Base-by-base conservation (phyloP, 2,888 invertebrate genomes). In the Caenorhabditis uteleia region DNA sequence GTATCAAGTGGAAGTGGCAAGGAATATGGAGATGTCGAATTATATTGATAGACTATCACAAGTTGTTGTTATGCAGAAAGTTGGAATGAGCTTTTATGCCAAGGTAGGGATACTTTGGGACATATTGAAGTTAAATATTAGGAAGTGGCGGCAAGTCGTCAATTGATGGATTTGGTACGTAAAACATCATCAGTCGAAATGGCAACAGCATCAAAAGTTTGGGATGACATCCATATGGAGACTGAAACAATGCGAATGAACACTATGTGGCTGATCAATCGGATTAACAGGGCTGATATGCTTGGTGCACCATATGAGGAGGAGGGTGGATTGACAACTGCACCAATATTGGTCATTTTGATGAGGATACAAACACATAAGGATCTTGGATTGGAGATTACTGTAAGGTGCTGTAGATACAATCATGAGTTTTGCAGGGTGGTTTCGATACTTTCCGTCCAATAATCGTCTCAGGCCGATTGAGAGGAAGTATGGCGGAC, bases 361-460 rank as follows among this genome's bases (percentile, higher is more conserved):
- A 50, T 43, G 48, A n/a, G 54, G 26, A 39, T 42, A 10, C 53
- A 64, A n/a, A 27, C 40, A 20, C 49, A 58, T 43, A 58, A 64
- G 26, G 64, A 58, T 12, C 43, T 64, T 3, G 64, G 64, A 3
- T 20, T 64, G 8, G 64, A 64, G 39, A 64, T 64, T 45, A 58
- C 50, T 31, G 60, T 60, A 29, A 10, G 20, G 25, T 6, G 4
- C n/a, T n/a, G n/a, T n/a, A n/a, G n/a, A n/a, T n/a, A n/a, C n/a
- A n/a, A n/a, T n/a, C n/a, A n/a, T n/a, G n/a, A n/a, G n/a, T 5
- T 27, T 34, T 29, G n/a, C n/a, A 60, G 60, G 64, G 64, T 18
- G 64, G 64, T 5, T 38, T 42, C 25, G 54, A 58, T 6, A 27
- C 47, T 18, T 64, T 49, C 43, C 64, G 54, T 38, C 58, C 64